phyloP scores from a whole-genome alignment of 2,888 invertebrate genomes.

The Amiota mariae region DNA sequence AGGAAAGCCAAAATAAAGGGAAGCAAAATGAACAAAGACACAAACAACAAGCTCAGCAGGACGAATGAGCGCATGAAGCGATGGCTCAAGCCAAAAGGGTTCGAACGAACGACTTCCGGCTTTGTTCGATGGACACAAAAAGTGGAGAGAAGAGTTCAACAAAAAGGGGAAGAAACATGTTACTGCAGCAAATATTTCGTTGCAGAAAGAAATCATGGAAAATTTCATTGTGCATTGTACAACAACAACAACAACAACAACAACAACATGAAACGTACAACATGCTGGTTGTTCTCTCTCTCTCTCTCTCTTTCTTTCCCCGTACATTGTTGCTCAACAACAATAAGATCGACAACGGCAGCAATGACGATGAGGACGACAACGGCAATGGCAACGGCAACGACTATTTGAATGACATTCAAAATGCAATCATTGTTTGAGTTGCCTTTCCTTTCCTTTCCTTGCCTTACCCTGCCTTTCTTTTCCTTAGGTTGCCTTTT shows the following conservation, averaged over 20 bases:
- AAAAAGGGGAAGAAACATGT: not conserved
- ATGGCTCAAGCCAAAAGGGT: no score
- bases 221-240: not conserved
- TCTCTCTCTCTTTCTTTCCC: no score
- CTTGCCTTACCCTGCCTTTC: not conserved
- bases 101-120: not conserved
- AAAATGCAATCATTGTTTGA: constrained; percentile 27
- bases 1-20: not conserved
- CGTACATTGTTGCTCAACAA: not conserved
- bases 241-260: not conserved
- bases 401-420: constrained; percentile 20
- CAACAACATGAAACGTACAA: not conserved
- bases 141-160: not conserved
- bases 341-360: not conserved
- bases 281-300: not conserved
- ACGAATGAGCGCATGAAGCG: no score
- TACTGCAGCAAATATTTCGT: not conserved
- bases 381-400: not conserved
- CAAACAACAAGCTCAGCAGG: not conserved
- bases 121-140: not conserved
- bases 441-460: not conserved
- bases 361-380: not conserved
- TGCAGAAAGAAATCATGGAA: not conserved
- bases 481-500: not conserved
- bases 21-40: not conserved